Evolutionary conservation across 2,113 vertebrate species (phyloP).

Genomic region (Cichladusa arquata): DNA sequence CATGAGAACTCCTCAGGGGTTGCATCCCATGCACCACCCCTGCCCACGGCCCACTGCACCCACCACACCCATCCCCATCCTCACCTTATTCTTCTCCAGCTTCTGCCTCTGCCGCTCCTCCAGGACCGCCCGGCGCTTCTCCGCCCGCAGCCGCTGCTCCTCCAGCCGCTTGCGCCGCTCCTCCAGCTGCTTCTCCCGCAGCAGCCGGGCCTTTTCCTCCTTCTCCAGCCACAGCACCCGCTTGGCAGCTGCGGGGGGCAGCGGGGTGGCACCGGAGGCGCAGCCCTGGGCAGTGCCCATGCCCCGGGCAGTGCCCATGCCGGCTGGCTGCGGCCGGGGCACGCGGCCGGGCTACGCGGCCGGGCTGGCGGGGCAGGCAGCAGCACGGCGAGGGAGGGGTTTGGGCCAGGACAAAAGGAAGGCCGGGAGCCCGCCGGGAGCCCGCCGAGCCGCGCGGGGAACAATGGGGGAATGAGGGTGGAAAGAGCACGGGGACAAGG

Average conservation of each 20-base stretch:
- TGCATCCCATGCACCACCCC: rapidly evolving
- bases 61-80: rapidly evolving
- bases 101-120: slow-evolving; percentile 94
- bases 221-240: slow-evolving; percentile 94
- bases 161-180: slow-evolving; percentile 87
- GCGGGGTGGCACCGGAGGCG: not conserved
- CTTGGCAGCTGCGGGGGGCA: slow-evolving; percentile 81
- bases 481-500: slow-evolving; percentile 39
- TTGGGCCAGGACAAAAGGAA: slow-evolving; percentile 52
- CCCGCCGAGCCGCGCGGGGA: not conserved
- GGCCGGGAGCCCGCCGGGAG: slow-evolving; percentile 20
- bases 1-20: not conserved
- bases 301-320: too few relatives aligned
- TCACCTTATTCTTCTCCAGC: slow-evolving; percentile 94
- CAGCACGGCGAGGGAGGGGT: slow-evolving; percentile 8
- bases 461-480: slow-evolving; percentile 62
- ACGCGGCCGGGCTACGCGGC: not conserved
- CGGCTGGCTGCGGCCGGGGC: not conserved
- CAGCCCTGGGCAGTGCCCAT: not conserved
- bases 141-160: slow-evolving; percentile 87
- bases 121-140: slow-evolving; percentile 83
- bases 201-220: slow-evolving; percentile 87
- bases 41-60: rapidly evolving
- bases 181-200: slow-evolving; percentile 92
- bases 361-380: not conserved